Evolutionary conservation across 2,113 vertebrate genomes (phyloP), one percentile per base, ranked within the genome.

Genomic region (Brachypteracias leptosomus): DNA sequence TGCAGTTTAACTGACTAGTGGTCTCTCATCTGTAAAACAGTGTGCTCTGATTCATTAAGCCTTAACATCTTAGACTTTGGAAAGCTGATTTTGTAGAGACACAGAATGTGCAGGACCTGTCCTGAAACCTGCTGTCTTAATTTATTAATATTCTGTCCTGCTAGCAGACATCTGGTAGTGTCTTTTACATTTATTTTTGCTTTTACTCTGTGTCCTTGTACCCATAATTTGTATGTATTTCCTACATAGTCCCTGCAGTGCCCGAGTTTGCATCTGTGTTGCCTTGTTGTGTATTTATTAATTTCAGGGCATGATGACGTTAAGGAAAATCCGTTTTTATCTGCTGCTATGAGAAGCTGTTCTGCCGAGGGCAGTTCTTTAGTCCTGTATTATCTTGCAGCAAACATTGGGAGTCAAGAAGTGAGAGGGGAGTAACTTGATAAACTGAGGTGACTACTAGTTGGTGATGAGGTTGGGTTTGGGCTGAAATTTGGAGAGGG

Each of bases 1-100:
- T 88, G 62, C 36, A 36, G 1, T 96, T 66, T 86, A 59, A 83
- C 86, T 62, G 82, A 28, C 85, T 85, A 71, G 47, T 75, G 57
- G 49, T 75, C 59, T 71, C 71, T 93, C 4, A 1, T 85, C 68
- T 85, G 33, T 70, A 76, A 62, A 91, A 78, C 74, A 78, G 49
- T 20, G 29, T 63, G 25, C 59, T 67, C 52, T 71, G 82, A 71
- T 87, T 75, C 46, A 12, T 91, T 71, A 95, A 91, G 81, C 66
- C 49, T 87, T 78, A 44, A 63, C 5, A 7, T 90, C 42, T 47
- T 80, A 40, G 71, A 22, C 35, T 92, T 75, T 46, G 2, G 11
- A 54, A 93, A 89, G 68, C 75, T 90, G 85, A 72, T 91, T 93
- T 66, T 88, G n/a, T 62, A 82, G 74, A 59, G 57, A 46, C 49